Evolutionary conservation across 2,888 invertebrate species (phyloP).

Genomic region (Tupiocoris notatus): DNA sequence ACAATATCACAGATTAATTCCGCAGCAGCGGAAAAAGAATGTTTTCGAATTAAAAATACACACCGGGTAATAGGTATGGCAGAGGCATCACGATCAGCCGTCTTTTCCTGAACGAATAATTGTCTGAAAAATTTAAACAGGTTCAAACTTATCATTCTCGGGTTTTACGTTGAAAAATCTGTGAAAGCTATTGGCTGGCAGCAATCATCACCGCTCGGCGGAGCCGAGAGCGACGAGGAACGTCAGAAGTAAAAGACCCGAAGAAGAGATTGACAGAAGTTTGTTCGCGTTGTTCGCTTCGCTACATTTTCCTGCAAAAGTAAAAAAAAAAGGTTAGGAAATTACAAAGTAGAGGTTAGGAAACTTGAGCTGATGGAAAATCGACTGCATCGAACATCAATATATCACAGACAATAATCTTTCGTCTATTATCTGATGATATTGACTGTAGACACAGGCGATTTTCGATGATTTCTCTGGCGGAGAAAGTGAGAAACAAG

Average conservation of each 20-base stretch:
- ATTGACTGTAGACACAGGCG: no score
- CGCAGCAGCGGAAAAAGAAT: neutral
- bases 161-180: conserved; percentile 1
- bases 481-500: no score
- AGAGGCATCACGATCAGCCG: neutral
- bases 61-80: no score
- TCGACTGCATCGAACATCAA: no score
- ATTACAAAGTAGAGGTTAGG: no score
- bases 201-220: conserved; percentile 48
- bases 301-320: conserved; percentile 46
- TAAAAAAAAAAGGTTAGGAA: neutral
- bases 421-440: no score
- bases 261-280: conserved; percentile 35
- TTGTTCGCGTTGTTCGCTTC: conserved; percentile 44
- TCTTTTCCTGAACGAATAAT: neutral
- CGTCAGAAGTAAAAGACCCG: conserved; percentile 33
- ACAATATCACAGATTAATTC: neutral
- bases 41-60: no score
- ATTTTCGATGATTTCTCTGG: no score
- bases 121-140: neutral
- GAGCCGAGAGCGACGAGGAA: conserved; percentile 31
- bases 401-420: no score
- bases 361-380: no score
- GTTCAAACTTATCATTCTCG: neutral
- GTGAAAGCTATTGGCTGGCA: conserved; percentile 23